phyloP scores from a whole-genome alignment of 2,113 vertebrate genomes.

The Podarcis raffonei region DNA sequence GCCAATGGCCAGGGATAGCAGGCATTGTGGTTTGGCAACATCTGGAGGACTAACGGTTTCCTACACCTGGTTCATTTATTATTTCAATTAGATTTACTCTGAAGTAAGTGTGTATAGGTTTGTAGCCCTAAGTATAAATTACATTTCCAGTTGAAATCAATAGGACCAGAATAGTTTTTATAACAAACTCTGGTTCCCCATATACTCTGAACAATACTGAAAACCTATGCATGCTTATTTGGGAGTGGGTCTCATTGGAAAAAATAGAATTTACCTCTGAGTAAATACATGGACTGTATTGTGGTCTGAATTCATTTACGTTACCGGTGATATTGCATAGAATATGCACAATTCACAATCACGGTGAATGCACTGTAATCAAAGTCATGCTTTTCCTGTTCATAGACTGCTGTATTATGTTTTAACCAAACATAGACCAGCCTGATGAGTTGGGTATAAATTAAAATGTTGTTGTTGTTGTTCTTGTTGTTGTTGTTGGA shows the following conservation, averaged over 20 bases:
- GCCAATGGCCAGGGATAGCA: too few relatives aligned
- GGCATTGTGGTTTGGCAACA: too few relatives aligned
- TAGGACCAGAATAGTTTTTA: not conserved
- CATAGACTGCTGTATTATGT: not conserved
- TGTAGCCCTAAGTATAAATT: not conserved
- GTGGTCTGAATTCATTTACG: not conserved
- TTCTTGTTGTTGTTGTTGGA: too few relatives aligned
- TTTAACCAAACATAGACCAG: not conserved
- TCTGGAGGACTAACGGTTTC: too few relatives aligned
- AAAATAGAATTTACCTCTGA: not conserved
- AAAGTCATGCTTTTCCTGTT: not conserved
- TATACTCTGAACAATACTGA: not conserved
- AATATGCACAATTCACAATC: not conserved
- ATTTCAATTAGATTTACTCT: not conserved
- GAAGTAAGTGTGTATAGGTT: not conserved
- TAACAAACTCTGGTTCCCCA: not conserved
- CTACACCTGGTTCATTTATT: too few relatives aligned
- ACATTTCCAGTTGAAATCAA: not conserved
- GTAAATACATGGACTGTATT: not conserved
- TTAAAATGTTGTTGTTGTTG: too few relatives aligned
- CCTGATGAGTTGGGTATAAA: too few relatives aligned
- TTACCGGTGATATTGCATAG: not conserved
- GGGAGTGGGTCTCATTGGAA: not conserved
- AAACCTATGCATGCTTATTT: not conserved
- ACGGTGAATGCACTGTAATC: not conserved